Evolutionary conservation across 1,140 invertebrate species (phyloP), one percentile per base, ranked within the genome.

Genomic region (Trypoxylus dichotomus): DNA sequence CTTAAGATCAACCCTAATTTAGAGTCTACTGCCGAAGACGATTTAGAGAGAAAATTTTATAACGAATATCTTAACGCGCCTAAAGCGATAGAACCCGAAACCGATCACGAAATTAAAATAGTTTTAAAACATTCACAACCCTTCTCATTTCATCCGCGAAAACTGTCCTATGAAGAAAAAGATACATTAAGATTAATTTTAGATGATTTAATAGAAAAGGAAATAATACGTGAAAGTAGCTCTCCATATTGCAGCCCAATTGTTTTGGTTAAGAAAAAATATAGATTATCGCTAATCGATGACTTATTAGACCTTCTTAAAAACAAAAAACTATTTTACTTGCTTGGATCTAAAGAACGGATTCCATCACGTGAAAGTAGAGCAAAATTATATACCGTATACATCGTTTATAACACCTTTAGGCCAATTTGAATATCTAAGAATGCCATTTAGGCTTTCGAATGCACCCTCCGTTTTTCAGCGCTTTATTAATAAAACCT

Each of bases 191-290:
- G 27, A 60, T 76, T 80, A 25, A 81, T 83, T 79, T 80, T 83
- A 24, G 24, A 80, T 10, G 84, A 84, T 73, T 81, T 80, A 75
- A 41, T 84, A 27, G 76, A 80, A 2, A 42, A 81, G 43, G 76
- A 76, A 21, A 79, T 84, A 1, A 84, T 84, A 54, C 75, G 76
- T 54, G 77, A 79, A 3, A 84, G 83, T 47, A 74, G 77, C 19
- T 85, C 82, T 10, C 78, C 81, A 25, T 85, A 80, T 73, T 76
- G 79, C 21, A 81, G 82, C 75, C 82, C 84, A 5, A 78, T 83
- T 8, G 80, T 83, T 10, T 47, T 84, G 11, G 86, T 32, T 74
- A 81, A 25, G 76, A 86, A 87, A 75, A 82, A 82, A 29, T 85
- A 47, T 74, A 76, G 80, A 19, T 25, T 82, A 24, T 78, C 77